phyloP scores from a whole-genome alignment of 1,140 invertebrate genomes.

The Pachypsylla venusta region DNA sequence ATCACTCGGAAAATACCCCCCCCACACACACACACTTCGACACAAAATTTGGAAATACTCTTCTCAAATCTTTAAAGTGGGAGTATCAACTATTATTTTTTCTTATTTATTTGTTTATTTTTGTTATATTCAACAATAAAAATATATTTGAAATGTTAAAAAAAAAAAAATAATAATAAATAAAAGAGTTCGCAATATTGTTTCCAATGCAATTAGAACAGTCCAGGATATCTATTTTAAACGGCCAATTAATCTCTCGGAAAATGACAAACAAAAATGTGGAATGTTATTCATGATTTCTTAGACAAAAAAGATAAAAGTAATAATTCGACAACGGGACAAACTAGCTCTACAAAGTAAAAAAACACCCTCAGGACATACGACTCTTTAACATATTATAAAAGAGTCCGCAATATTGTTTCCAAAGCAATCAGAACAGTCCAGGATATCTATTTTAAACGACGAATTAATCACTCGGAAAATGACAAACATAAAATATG shows the following conservation, averaged over 20 bases:
- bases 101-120: no score
- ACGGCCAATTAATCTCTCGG: neutral
- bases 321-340: slow-evolving; percentile 3
- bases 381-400: neutral
- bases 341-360: neutral
- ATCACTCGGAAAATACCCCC: no score
- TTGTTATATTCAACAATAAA: no score
- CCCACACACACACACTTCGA: no score
- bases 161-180: no score
- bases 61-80: no score
- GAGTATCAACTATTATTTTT: no score
- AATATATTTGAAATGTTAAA: no score
- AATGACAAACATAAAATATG: neutral
- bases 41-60: no score
- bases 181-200: no score
- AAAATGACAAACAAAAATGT: neutral
- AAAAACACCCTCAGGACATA: neutral
- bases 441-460: neutral
- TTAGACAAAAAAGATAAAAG: slow-evolving; percentile 10
- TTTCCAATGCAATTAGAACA: neutral
- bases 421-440: neutral
- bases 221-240: neutral
- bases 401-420: no score
- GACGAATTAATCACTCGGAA: neutral
- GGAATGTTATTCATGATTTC: neutral